Conservation (phyloP, 2,113 vertebrate genomes). For the Apteryx mantelli region DNA sequence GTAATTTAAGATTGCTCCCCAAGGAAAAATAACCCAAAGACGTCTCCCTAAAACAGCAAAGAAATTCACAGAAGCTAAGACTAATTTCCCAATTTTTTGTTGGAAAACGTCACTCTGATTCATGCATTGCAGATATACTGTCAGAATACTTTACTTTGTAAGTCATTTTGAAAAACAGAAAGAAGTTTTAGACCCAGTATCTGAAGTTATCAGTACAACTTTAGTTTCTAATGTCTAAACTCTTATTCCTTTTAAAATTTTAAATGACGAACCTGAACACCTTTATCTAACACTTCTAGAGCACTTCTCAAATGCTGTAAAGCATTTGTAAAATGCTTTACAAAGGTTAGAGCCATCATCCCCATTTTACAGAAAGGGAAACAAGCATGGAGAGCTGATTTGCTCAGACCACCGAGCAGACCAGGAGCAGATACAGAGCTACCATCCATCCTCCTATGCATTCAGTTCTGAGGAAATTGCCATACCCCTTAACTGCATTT, state of each 20-base stretch:
- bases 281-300: neutral
- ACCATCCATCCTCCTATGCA: neutral
- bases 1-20: slow-evolving; percentile 7
- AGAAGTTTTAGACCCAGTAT: neutral
- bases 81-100: neutral
- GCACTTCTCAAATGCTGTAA: neutral
- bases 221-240: neutral
- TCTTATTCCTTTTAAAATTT: neutral
- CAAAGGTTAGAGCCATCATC: neutral
- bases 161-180: neutral
- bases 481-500: slow-evolving; percentile 26
- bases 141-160: neutral
- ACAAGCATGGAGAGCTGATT: neutral
- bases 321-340: neutral
- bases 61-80: neutral
- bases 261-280: neutral
- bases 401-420: neutral
- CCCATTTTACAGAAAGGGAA: neutral
- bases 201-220: neutral
- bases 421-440: neutral
- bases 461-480: slow-evolving; percentile 26
- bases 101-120: neutral
- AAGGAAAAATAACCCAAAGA: neutral
- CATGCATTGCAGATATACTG: neutral
- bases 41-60: neutral